Conservation (phyloP, 1,140 invertebrate species). For the Phenacoccus solenopsis region DNA sequence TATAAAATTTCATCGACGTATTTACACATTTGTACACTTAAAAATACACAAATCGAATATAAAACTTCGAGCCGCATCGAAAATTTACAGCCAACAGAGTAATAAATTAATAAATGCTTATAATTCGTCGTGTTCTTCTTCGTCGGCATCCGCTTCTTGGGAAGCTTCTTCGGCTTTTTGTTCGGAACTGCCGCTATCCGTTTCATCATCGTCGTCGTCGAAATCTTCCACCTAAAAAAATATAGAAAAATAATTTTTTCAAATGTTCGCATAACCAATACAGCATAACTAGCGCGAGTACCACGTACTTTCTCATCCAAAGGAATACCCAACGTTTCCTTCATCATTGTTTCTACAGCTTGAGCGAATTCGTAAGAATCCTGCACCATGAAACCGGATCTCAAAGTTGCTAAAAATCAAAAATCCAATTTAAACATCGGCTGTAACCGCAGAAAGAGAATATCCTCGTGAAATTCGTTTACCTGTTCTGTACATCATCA, state of each 20-base stretch:
- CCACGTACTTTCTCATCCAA: conserved; percentile 51
- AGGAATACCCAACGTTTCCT: conserved; percentile 66
- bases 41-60: no score
- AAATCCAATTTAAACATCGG: not conserved
- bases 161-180: not conserved
- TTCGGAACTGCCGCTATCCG: not conserved
- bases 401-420: conserved; percentile 57
- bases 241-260: not conserved
- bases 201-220: not conserved
- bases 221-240: not conserved
- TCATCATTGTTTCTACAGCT: conserved; percentile 75
- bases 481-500: conserved; percentile 79
- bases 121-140: conserved; percentile 10
- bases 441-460: no score
- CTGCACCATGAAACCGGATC: conserved; percentile 77
- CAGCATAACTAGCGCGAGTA: not conserved
- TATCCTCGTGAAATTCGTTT: conserved; percentile 8
- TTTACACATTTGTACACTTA: no score
- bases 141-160: not conserved
- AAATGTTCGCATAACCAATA: not conserved
- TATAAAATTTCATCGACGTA: no score
- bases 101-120: no score
- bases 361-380: conserved; percentile 79
- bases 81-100: no score
- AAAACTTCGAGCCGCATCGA: no score